These are phyloP conservation scores for Drosophila seguyi DNA, from an alignment of 1,140 invertebrate genomes.

Conservation along the genomic window DNA sequence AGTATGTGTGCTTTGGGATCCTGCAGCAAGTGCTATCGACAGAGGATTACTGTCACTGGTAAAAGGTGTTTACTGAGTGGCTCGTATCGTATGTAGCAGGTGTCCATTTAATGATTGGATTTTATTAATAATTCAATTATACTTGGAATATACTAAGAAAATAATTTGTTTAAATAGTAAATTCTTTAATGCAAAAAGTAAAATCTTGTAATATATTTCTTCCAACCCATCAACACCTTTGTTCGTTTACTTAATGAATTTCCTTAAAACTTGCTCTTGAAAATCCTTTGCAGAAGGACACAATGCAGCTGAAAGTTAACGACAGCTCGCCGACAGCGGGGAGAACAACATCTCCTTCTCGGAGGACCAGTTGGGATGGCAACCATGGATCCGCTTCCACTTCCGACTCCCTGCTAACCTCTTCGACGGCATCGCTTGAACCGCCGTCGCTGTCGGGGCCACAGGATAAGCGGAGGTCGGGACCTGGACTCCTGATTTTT, in stretches of 20 bases:
- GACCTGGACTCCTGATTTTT: constrained; percentile 66
- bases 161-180: neutral
- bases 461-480: constrained; percentile 15
- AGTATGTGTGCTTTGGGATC: constrained; percentile 11
- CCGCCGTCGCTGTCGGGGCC: neutral
- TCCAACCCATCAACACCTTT: neutral
- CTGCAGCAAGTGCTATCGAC: constrained; percentile 15
- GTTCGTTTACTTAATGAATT: neutral
- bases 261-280: neutral
- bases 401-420: constrained; percentile 48
- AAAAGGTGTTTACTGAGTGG: constrained; percentile 2
- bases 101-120: neutral
- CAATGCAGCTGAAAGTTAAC: constrained; percentile 23
- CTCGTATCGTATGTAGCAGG: neutral
- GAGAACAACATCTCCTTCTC: constrained; percentile 18
- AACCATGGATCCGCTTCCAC: constrained; percentile 26
- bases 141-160: neutral
- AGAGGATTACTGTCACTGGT: constrained; percentile 24
- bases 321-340: constrained; percentile 25
- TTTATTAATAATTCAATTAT: neutral
- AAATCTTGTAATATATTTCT: too few species aligned
- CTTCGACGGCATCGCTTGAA: constrained; percentile 58
- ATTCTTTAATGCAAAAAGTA: neutral
- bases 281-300: constrained; percentile 5
- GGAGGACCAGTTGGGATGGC: constrained; percentile 30